phyloP scores from a whole-genome alignment of 2,113 vertebrate species.

The Chrysemys picta region DNA sequence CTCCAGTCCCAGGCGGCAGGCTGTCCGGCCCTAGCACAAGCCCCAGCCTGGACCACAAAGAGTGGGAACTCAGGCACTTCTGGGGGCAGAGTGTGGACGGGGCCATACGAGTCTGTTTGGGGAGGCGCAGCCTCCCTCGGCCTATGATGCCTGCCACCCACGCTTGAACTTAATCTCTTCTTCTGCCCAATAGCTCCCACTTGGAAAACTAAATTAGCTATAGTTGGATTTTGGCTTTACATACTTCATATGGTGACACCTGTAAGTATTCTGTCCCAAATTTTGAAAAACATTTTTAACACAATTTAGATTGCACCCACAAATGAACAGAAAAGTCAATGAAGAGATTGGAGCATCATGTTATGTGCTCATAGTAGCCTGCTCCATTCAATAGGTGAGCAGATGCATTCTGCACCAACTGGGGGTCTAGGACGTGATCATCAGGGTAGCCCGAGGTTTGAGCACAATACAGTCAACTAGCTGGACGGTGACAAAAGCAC shows the following conservation, averaged over 20 bases:
- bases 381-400: not conserved
- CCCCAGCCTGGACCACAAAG: no score
- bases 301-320: not conserved
- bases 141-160: no score
- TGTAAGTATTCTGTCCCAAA: slow-evolving; percentile 8
- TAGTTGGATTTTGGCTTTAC: slow-evolving; percentile 50
- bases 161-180: slow-evolving; percentile 40
- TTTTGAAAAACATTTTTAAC: slow-evolving; percentile 14
- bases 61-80: no score
- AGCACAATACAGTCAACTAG: not conserved
- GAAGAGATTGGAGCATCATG: not conserved
- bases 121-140: no score
- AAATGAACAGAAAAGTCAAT: not conserved
- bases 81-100: no score
- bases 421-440: accelerated
- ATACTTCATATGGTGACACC: slow-evolving; percentile 36
- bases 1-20: no score
- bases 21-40: no score
- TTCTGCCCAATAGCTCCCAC: slow-evolving; percentile 34
- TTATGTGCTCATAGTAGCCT: not conserved
- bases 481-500: not conserved
- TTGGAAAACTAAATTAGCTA: slow-evolving; percentile 31
- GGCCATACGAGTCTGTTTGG: no score
- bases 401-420: not conserved
- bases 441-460: not conserved